Evolutionary conservation across 2,113 vertebrate species (phyloP).

Genomic region (Aviceda subcristata): DNA sequence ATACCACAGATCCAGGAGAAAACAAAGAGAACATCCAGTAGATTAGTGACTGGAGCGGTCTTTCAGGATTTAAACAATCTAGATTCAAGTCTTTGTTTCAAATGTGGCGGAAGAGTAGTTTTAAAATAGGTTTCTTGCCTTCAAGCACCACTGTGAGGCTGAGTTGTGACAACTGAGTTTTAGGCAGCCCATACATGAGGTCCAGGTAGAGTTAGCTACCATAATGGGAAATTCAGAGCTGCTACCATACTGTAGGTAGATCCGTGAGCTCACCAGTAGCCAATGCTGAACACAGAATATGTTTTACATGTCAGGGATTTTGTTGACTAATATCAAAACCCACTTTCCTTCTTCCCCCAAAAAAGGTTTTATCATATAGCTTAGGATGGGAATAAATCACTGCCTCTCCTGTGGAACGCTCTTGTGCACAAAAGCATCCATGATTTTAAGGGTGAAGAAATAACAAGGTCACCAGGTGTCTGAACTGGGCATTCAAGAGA

Average conservation of each 20-base stretch:
- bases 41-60: not conserved
- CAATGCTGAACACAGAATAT: not conserved
- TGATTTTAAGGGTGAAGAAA: not conserved
- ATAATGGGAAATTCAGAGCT: not conserved
- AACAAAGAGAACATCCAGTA: not conserved
- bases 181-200: not conserved
- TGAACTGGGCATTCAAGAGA: not conserved
- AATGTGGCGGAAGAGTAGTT: not conserved
- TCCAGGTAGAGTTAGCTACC: not conserved
- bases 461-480: not conserved
- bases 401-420: not conserved
- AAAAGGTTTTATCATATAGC: not conserved
- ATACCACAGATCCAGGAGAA: not conserved
- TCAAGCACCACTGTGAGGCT: not conserved
- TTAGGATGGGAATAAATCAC: not conserved
- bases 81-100: not conserved
- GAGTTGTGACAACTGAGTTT: not conserved
- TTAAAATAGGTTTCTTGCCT: not conserved
- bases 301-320: not conserved
- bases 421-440: not conserved
- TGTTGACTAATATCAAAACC: not conserved
- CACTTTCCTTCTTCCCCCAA: not conserved
- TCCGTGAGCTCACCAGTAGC: not conserved
- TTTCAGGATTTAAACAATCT: not conserved
- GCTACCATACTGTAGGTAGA: not conserved